These are phyloP conservation scores for Mellilla xanthometata DNA, from an alignment of 2,888 invertebrate species.

Conservation along the genomic window DNA sequence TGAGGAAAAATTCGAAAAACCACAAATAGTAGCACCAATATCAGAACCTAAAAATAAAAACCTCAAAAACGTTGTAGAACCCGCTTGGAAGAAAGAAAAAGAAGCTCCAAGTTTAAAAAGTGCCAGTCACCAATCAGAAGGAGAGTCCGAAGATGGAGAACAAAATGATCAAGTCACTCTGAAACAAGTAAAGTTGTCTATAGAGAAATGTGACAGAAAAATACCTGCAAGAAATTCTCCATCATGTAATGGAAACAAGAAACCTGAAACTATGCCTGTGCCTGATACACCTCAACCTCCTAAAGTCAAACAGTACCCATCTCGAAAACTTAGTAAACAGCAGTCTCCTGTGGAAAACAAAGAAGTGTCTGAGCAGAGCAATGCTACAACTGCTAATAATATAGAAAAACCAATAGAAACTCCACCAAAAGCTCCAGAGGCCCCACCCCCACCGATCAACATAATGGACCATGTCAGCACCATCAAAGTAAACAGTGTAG, in stretches of 20 bases:
- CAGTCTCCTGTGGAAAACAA: background rate
- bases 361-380: background rate
- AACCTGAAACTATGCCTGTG: background rate
- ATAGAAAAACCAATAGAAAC: conserved; percentile 23
- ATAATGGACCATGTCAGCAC: conserved; percentile 72
- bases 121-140: background rate
- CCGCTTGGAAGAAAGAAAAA: conserved; percentile 19
- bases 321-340: conserved; percentile 22
- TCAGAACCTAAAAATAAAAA: conserved; percentile 23
- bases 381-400: background rate
- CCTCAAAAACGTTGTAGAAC: conserved; percentile 27
- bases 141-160: conserved; percentile 11
- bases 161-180: conserved; percentile 31
- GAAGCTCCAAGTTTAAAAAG: conserved; percentile 4
- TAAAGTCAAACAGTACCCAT: conserved; percentile 11
- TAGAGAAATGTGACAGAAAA: conserved; percentile 36
- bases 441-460: conserved; percentile 49
- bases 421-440: conserved; percentile 31
- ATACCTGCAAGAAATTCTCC: conserved; percentile 19
- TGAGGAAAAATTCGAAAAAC: conserved; percentile 28
- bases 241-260: background rate
- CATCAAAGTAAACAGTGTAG: conserved; percentile 74
- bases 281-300: background rate
- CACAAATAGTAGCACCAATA: background rate
- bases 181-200: conserved; percentile 38